A percentile compares a stretch with the other conserved stretches of the same genome.
Conservation (phyloP, 1,140 invertebrate species). For the Laupala kohalensis region DNA sequence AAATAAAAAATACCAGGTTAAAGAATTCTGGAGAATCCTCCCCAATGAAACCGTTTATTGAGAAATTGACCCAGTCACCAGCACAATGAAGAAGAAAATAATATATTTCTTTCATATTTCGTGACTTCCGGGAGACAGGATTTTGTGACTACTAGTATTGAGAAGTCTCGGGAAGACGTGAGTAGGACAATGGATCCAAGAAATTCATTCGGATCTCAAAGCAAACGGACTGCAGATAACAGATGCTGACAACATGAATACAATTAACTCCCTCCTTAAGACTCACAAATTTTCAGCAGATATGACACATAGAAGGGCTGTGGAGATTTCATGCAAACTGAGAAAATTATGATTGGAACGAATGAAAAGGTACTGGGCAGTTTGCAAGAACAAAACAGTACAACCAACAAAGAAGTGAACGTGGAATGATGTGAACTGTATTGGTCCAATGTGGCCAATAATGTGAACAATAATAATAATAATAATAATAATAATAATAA, state of each 20-base stretch:
- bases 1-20: slow-evolving; percentile 2
- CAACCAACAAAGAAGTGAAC: too few relatives aligned
- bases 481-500: too few relatives aligned
- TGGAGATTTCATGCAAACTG: background rate
- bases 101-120: background rate
- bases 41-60: slow-evolving; percentile 3
- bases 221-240: background rate
- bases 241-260: background rate
- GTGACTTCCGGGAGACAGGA: too few relatives aligned
- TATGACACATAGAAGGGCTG: background rate
- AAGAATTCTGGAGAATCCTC: slow-evolving; percentile 1
- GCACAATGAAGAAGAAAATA: slow-evolving; percentile 2
- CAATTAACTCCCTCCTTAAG: background rate
- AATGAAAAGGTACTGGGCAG: background rate
- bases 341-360: slow-evolving; percentile 1
- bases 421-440: too few relatives aligned
- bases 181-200: slow-evolving; percentile 1
- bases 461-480: too few relatives aligned
- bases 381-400: too few relatives aligned
- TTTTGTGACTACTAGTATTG: background rate
- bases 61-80: slow-evolving; percentile 5
- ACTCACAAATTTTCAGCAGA: background rate
- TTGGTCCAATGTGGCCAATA: too few relatives aligned
- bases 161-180: background rate
- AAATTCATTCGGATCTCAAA: slow-evolving; percentile 1